Evolutionary conservation across 2,113 vertebrate genomes (phyloP), one percentile per base, ranked within the genome.

Genomic region (Gracilinanus agilis): DNA sequence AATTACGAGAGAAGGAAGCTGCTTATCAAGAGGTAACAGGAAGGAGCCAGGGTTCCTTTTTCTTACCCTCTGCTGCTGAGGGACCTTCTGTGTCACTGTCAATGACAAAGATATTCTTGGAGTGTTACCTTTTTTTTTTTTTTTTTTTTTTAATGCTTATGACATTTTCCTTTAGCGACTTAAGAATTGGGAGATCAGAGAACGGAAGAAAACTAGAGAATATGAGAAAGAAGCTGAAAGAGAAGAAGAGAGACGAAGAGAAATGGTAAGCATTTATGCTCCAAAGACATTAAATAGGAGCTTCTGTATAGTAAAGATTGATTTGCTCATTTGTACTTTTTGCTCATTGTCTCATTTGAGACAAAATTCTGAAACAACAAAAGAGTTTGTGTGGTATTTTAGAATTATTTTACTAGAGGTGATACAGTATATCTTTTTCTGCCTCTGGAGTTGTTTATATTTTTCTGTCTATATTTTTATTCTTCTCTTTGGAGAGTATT

Each of bases 101-200:
- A n/a, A 83, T 16, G 67, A 83, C 67, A 40, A 83, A n/a, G 6
- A 40, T 40, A 21, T 40, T 40, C 19, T 40, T n/a, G 10, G 27
- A 67, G 2, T 34, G 16, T 75, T n/a, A n/a, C 49, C 5, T 49
- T 49, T 49, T 49, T 13, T 90, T 16, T 56, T 96, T 90, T 49
- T 49, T 49, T 49, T 13, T 90, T 16, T 56, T 96, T 90, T 95
- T 95, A 67, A 96, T n/a, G 1, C 44, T 93, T 54, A 49, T 90
- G 89, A 96, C 34, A 91, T 67, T 93, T 97, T 90, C 55, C 97
- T 97, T 95, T 95, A 99, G 99, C 99, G 99, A 93, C 98, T 99
- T 96, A 99, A 99, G 98, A 99, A 99, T 98, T 99, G 99, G 99
- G 99, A 99, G 98, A 99, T 99, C 93, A 98, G 99, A 98, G 99